A percentile compares a stretch with the other conserved stretches of the same genome.
phyloP scores from a whole-genome alignment of 2,888 invertebrate genomes.

The Candidula unifasciata region DNA sequence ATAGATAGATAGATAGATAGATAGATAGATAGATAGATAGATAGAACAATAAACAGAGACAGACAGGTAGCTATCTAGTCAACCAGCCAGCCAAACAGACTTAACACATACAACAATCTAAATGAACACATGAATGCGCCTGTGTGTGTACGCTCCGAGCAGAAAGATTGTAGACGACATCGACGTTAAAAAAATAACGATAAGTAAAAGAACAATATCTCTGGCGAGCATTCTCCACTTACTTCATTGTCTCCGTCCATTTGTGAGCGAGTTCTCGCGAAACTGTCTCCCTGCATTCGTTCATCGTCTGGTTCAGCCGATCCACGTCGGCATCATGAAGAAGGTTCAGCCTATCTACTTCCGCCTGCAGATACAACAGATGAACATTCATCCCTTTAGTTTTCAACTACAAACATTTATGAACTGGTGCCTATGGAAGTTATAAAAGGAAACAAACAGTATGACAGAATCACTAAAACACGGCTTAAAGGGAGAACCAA shows the following conservation, averaged over 20 bases:
- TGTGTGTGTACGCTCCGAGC: no score
- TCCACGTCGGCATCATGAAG: constrained; percentile 67
- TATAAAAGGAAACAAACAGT: not conserved
- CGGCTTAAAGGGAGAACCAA: no score
- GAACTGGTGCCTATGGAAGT: not conserved
- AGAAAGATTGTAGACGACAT: not conserved
- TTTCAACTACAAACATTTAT: no score
- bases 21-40: no score
- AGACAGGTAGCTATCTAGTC: no score
- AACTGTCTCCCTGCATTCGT: constrained; percentile 67
- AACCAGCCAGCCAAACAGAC: no score
- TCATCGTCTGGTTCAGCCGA: constrained; percentile 68
- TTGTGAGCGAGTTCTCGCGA: constrained; percentile 72
- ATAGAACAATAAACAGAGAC: no score
- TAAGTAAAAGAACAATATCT: not conserved
- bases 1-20: not conserved
- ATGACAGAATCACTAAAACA: no score
- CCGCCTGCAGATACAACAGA: constrained; percentile 61
- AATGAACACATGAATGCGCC: no score
- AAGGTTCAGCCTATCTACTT: constrained; percentile 69
- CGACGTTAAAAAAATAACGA: not conserved
- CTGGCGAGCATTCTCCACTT: constrained; percentile 9
- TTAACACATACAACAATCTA: no score
- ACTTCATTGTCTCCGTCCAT: constrained; percentile 76
- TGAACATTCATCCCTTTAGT: not conserved